Evolutionary conservation across 2,113 vertebrate species (phyloP).

Genomic region (Lucifuga dentata): DNA sequence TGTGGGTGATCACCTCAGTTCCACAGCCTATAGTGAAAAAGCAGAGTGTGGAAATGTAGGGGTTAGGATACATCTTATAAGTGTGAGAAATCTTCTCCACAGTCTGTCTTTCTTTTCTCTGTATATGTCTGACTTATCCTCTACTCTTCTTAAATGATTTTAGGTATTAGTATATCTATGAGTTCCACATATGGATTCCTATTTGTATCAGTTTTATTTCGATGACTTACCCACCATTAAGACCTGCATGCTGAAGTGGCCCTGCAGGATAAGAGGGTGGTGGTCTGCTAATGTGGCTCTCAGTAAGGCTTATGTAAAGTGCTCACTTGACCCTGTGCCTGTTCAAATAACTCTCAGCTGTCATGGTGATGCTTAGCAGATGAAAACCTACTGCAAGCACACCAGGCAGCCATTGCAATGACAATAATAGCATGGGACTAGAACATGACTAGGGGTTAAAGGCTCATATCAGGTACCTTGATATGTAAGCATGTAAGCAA

Average conservation of each 20-base stretch:
- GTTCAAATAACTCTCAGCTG: constrained; percentile 34
- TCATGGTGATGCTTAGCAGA: constrained; percentile 22
- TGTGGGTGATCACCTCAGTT: too few species aligned
- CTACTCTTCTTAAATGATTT: too few species aligned
- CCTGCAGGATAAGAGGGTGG: not conserved
- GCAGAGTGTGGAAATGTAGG: too few species aligned
- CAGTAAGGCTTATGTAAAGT: constrained; percentile 33
- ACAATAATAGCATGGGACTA: not conserved
- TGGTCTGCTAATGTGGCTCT: constrained; percentile 17
- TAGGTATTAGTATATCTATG: too few species aligned
- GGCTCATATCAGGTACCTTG: not conserved
- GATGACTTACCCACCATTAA: not conserved
- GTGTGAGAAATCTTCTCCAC: too few species aligned
- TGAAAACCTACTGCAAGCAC: constrained; percentile 12
- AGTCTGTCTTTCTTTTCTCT: too few species aligned
- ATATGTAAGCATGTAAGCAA: too few species aligned
- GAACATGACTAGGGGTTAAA: constrained; percentile 1
- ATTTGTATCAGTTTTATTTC: not conserved
- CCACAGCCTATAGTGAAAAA: too few species aligned
- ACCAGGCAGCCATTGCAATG: too few species aligned
- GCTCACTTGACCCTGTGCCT: constrained; percentile 36
- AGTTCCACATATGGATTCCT: too few species aligned
- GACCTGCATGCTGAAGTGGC: not conserved
- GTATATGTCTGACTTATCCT: too few species aligned
- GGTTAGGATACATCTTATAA: too few species aligned